Conservation (phyloP, 2,113 vertebrate genomes). For the Lamprotornis superbus region DNA sequence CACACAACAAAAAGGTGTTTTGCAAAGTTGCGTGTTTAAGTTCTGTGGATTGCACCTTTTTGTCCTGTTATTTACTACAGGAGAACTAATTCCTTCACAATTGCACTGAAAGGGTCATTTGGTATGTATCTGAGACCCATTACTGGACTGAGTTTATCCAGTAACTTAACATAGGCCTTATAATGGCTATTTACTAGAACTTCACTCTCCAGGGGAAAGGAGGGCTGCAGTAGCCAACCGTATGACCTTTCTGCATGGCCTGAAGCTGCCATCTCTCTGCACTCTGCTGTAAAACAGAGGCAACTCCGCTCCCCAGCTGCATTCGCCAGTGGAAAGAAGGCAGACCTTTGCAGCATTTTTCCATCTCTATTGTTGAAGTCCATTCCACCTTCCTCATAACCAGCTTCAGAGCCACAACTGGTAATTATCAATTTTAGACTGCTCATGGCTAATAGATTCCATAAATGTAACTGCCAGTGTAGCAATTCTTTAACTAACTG, state of each 20-base stretch:
- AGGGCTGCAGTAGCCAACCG: conserved; percentile 33
- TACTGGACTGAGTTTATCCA: background rate
- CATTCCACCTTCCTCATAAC: conserved; percentile 63
- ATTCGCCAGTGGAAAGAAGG: conserved; percentile 38
- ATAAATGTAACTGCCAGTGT: background rate
- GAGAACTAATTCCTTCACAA: background rate
- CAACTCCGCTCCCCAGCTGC: conserved; percentile 49
- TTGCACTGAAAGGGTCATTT: background rate
- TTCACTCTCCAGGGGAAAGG: conserved; percentile 63
- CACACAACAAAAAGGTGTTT: background rate
- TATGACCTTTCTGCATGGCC: conserved; percentile 25
- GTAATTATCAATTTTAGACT: conserved; percentile 56
- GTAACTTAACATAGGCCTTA: background rate
- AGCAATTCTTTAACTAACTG: background rate
- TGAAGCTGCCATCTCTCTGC: conserved; percentile 54
- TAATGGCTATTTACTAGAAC: conserved; percentile 49
- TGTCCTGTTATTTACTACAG: background rate
- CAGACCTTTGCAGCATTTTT: conserved; percentile 63
- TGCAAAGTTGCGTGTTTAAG: background rate
- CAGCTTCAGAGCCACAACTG: conserved; percentile 60
- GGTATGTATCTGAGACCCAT: background rate
- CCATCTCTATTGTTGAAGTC: conserved; percentile 57
- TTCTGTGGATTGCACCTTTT: background rate
- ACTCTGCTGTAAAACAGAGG: conserved; percentile 57
- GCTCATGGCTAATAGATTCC: conserved; percentile 6